Evolutionary conservation across 2,113 vertebrate species (phyloP).

Genomic region (Leptocoma aspasia): DNA sequence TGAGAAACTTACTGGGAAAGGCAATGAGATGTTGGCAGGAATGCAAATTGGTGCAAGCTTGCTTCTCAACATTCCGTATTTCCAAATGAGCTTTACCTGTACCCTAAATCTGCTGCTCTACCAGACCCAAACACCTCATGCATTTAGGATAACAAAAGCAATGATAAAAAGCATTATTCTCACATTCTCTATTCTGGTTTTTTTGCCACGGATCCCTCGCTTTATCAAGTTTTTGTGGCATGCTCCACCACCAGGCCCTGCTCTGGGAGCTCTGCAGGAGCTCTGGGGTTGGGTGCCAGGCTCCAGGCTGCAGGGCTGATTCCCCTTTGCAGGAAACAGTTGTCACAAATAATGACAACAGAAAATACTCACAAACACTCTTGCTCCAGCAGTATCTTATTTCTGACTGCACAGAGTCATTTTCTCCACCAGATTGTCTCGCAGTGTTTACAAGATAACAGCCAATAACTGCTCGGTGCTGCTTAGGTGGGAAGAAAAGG

Average conservation of each 20-base stretch:
- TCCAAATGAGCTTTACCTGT: background rate
- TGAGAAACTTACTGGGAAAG: background rate
- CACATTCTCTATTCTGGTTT: background rate
- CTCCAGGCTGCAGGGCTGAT: background rate
- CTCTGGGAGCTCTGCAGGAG: background rate
- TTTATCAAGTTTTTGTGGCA: too few relatives aligned
- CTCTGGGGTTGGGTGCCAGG: background rate
- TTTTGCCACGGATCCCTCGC: background rate
- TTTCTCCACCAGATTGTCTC: slow-evolving; percentile 7
- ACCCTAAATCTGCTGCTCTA: background rate
- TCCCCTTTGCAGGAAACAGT: background rate
- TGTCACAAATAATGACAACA: background rate
- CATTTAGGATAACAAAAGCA: background rate
- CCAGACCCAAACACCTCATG: background rate
- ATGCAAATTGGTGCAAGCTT: background rate
- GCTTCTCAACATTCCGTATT: background rate
- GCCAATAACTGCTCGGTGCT: background rate
- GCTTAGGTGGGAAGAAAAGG: background rate
- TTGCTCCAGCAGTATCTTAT: background rate
- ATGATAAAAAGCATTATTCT: background rate
- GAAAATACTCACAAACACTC: background rate
- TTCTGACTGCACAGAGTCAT: background rate
- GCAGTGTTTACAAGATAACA: slow-evolving; percentile 21
- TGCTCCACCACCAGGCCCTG: background rate
- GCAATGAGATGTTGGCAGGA: background rate